Base-by-base conservation (phyloP, 2,797 vertebrate species). In the Lates japonicus region DNA sequence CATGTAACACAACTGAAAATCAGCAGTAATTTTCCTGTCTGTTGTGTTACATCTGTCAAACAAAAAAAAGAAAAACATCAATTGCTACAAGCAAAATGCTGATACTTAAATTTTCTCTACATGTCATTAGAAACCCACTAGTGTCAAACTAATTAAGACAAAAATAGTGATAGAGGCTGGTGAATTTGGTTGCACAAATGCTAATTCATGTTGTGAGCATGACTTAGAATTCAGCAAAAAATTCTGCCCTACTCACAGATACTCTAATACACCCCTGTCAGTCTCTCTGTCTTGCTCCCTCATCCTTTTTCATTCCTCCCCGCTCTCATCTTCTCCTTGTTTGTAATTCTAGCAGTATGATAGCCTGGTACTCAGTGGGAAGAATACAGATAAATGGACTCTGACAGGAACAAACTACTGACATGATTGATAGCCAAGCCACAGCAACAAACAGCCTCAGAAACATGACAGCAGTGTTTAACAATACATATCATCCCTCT, bases 371-470 rank as follows among this genome's bases (percentile, higher is more conserved):
- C 70, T 76, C 77, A 69, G 66, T 0, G 54, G 63, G 66, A 87
- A 67, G 77, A 85, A 81, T 42, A 80, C 63, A 83, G 84, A 90
- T 87, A 90, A 89, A 88, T 84, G 70, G 80, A 85, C 60, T 88
- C 70, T 84, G 89, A 93, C 88, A 92, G 78, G 78, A 94, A 90
- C 81, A 92, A 91, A 88, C 85, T 64, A 46, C 79, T 62, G 81
- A 80, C 76, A 84, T 84, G 85, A 94, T 83, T 86, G 88, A 94
- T 84, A 63, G 74, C 80, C 44, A 37, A 84, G 73, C 79, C 74
- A 55, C 72, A 72, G 79, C 57, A n/a, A 52, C 54, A 81, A 65
- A 52, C 74, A 12, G 49, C 63, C 58, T 83, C 60, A 78, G 76
- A 79, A 88, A 83, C 85, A 85, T 84, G 80, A 84, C 84, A 85